Evolutionary conservation across 2,797 vertebrate species (phyloP).

Genomic region (Melanogrammus aeglefinus): DNA sequence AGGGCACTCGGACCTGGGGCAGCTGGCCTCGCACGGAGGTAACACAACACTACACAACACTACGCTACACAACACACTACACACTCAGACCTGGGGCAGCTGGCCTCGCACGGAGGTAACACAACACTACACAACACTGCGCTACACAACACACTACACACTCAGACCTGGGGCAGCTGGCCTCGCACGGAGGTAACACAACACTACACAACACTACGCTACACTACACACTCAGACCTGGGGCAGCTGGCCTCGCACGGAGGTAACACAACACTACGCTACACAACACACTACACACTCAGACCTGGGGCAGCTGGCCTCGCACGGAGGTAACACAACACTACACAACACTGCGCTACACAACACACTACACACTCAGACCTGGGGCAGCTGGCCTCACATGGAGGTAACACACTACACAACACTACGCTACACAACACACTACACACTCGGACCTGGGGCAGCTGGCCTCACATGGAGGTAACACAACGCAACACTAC

Average conservation of each 20-base stretch:
- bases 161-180: constrained; percentile 93
- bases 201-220: background rate
- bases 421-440: no score
- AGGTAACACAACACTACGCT: constrained; percentile 67
- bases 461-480: no score
- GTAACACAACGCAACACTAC: no score
- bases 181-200: constrained; percentile 90
- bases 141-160: background rate
- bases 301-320: no score
- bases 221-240: constrained; percentile 76
- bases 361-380: no score
- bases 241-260: constrained; percentile 96
- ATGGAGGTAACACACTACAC: no score
- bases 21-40: constrained; percentile 98
- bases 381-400: no score
- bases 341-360: no score
- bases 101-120: constrained; percentile 95
- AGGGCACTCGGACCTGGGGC: constrained; percentile 93
- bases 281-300: no score
- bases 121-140: background rate
- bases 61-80: background rate
- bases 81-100: constrained; percentile 88
- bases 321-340: no score
- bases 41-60: background rate
- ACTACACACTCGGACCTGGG: no score